Evolutionary conservation across 2,888 invertebrate species (phyloP), one percentile per base, ranked within the genome.

Genomic region (Hipparchia sbordonii): DNA sequence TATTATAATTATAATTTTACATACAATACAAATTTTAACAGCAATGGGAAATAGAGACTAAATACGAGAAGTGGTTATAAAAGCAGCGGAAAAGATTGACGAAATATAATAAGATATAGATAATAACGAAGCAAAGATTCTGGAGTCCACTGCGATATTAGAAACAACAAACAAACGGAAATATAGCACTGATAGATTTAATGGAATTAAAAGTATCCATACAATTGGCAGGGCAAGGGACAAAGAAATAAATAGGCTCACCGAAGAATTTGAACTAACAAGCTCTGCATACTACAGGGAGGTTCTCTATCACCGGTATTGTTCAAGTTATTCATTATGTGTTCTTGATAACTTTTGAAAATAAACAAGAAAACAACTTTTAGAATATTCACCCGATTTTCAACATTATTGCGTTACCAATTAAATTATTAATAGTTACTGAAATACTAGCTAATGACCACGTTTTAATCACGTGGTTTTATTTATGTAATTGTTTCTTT

Each of bases 1-100:
- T 76, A 79, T 77, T 78, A 77, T 78, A 70, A 75, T 72, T 70
- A 74, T 72, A 67, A 65, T 67, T 69, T 69, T 69, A 61, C 61
- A 69, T 61, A 68, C 13, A 68, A 72, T 70, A 67, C 56, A 66
- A 74, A 65, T 7, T 72, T 48, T 75, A 59, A 73, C 73, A 77
- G 75, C 74, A 75, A 77, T 63, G 74, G 73, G 67, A 59, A 67
- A 63, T 74, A 77, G 13, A 76, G 23, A 61, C 59, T 73, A 74
- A 39, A 70, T 59, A 61, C 63, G 48, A 73, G 45, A 70, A 69
- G 67, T 72, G 23, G 33, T 45, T 71, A 56, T 72, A 70, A 8
- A 75, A 70, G 74, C 74, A 33, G 69, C 72, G 46, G 23, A 75
- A 54, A 63, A 65, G 62, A 60, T 70, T 63, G 61, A 68, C 13